Percentiles rank a stretch among this genome's conserved stretches.
These are phyloP conservation scores for Eupithecia inturbata DNA, from an alignment of 2,888 invertebrate species.

Conservation along the genomic window DNA sequence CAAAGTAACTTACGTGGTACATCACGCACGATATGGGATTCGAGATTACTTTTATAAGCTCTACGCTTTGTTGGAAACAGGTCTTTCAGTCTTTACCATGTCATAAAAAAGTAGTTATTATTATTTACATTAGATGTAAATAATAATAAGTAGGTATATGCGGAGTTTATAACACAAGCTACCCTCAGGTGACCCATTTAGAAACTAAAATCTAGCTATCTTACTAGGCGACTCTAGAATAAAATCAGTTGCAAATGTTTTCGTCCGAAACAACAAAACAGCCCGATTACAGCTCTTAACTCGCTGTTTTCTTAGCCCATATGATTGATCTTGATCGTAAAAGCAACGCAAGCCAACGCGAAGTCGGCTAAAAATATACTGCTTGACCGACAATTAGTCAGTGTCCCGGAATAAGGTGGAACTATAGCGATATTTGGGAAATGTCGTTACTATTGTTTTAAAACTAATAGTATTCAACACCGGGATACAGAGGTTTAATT, in stretches of 20 bases:
- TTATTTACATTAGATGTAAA: no score
- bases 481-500: neutral
- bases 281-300: neutral
- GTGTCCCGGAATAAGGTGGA: neutral
- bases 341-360: slow-evolving; percentile 1
- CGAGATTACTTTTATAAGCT: no score
- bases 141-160: no score
- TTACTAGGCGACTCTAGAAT: neutral
- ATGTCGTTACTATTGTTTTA: no score
- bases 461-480: no score
- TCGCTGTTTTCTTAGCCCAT: slow-evolving; percentile 3
- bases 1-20: no score
- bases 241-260: neutral
- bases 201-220: neutral
- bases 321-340: slow-evolving; percentile 5
- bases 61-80: no score
- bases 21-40: no score
- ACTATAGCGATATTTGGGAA: neutral
- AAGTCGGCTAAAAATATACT: slow-evolving; percentile 5
- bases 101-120: no score
- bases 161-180: neutral
- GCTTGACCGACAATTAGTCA: slow-evolving; percentile 8
- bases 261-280: neutral
- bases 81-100: no score
- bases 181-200: neutral